These are phyloP conservation scores for Athetis lepigone DNA, from an alignment of 2,888 invertebrate species.

Conservation along the genomic window DNA sequence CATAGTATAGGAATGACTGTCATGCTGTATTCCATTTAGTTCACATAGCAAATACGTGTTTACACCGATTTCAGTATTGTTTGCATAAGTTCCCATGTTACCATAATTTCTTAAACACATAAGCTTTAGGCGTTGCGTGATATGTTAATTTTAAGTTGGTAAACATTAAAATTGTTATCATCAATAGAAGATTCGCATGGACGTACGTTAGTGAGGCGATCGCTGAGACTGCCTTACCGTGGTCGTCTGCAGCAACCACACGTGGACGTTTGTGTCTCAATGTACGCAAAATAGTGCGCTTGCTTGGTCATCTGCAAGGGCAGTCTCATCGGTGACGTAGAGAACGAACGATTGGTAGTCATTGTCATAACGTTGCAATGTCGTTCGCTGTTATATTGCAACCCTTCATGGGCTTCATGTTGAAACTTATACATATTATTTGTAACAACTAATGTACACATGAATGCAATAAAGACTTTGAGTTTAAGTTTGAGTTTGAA, in stretches of 20 bases:
- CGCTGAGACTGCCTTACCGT: background rate
- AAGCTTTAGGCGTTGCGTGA: background rate
- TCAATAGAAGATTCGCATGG: conserved; percentile 8
- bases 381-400: conserved; percentile 12
- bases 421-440: no score
- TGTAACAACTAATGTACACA: no score
- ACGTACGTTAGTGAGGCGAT: background rate
- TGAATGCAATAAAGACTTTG: no score
- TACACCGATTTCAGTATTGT: background rate
- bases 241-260: background rate
- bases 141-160: background rate
- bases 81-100: background rate
- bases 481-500: no score
- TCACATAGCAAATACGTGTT: background rate
- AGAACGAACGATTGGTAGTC: conserved; percentile 6
- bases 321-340: conserved; percentile 3
- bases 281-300: background rate
- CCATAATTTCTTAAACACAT: background rate
- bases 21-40: background rate
- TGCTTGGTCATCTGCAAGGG: background rate
- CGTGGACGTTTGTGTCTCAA: background rate
- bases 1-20: conserved; percentile 7
- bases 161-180: conserved; percentile 2
- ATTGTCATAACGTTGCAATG: conserved; percentile 2
- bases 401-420: no score